Conservation (phyloP, 2,797 vertebrate genomes). For the Geotrypetes seraphini region DNA sequence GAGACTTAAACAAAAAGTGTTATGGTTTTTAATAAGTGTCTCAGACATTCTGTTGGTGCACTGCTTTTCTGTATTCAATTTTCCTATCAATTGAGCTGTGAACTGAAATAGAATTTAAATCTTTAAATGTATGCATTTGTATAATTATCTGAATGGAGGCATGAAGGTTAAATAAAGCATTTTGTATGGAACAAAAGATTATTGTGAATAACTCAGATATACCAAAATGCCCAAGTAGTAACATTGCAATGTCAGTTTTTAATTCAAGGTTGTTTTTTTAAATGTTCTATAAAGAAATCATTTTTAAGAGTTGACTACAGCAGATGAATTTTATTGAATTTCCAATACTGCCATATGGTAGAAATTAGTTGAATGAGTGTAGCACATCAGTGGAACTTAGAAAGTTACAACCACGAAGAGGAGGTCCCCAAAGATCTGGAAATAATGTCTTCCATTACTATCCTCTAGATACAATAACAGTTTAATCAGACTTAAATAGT, state of each 20-base stretch:
- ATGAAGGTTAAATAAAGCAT: constrained; percentile 99
- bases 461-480: too few relatives aligned
- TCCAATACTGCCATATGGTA: neutral
- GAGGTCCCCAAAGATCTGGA: too few relatives aligned
- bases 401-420: constrained; percentile 1
- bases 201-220: constrained; percentile 39
- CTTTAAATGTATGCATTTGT: constrained; percentile 94
- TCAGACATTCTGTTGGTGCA: constrained; percentile 92
- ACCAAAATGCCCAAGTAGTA: constrained; percentile 42
- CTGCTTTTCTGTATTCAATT: constrained; percentile 85
- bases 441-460: too few relatives aligned
- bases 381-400: constrained; percentile 15
- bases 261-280: constrained; percentile 46
- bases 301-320: constrained; percentile 14
- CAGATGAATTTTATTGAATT: constrained; percentile 16
- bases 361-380: constrained; percentile 8
- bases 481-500: too few relatives aligned
- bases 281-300: constrained; percentile 26
- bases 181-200: constrained; percentile 90
- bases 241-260: constrained; percentile 41
- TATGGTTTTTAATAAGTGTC: constrained; percentile 79
- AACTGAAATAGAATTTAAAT: constrained; percentile 97
- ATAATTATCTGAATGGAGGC: constrained; percentile 99
- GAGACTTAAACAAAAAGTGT: constrained; percentile 83
- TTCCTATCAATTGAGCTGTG: constrained; percentile 98